Evolutionary conservation across 2,888 invertebrate genomes (phyloP), one percentile per base, ranked within the genome.

Genomic region (Agrochola litura): DNA sequence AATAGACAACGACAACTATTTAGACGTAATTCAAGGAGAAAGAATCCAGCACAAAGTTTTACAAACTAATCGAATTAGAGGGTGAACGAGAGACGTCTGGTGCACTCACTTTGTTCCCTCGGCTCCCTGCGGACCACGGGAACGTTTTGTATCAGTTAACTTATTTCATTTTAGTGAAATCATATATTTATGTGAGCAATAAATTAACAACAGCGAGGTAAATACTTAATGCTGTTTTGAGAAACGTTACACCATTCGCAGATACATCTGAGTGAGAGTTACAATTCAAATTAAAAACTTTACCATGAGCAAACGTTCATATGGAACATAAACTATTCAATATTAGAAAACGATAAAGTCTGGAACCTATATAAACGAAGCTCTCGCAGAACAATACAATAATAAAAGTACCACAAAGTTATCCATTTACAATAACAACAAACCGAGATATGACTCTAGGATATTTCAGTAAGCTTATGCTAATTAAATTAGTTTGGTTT

Each of bases 31-130:
- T 92, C 88, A 89, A 90, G 86, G 83, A 88, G 89, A 92, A 93
- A 92, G 91, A 94, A 93, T 93, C 89, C 91, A 89, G 90, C 88
- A 90, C 88, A 87, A 93, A 94, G 92, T 94, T 95, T 92, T 89
- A 92, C 90, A 91, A 95, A 95, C 94, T 94, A 95, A 95, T 95
- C 94, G 94, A 95, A 95, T 95, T 95, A 95, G 92, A 89, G 88
- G 79, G 84, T 83, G 82, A 87, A 86, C 85, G 85, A 81, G 85
- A 84, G 87, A 87, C 84, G 88, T 86, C 80, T 86, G 87, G 73
- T 84, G 84, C 86, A 85, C 81, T 83, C 83, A 83, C 76, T 80
- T 77, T 77, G 76, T 85, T 85, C 68, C 85, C 79, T 70, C 68
- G 77, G 81, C 74, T 85, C 82, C 83, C 84, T 61, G 16, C 83